Base-by-base conservation (phyloP, 2,113 vertebrate species). In the Upupa epops region DNA sequence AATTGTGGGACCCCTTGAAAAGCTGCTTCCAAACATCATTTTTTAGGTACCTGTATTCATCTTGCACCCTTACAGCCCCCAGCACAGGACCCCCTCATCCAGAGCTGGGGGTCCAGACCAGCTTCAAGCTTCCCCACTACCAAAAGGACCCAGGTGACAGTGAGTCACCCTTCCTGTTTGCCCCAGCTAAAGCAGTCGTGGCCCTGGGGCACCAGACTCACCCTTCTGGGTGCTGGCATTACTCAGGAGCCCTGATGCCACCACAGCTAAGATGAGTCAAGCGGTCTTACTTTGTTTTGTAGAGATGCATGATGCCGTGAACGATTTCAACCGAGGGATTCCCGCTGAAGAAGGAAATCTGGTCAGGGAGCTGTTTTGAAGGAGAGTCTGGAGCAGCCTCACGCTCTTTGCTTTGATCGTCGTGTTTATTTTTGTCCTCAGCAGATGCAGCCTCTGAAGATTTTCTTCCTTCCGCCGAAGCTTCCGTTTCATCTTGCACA, bases 221-320 rank as follows among this genome's bases (percentile, higher is more conserved):
- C 56, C 69, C 93, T 74, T 34, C 87, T 4, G 3, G 79, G 29
- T 28, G 60, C 17, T 1, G 0, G 21, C 28, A n/a, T 34, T 11
- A 54, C 6, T 64, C 70, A 54, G 40, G 9, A 68, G 79, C 36
- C 4, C 28, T 10, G 17, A 3, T 61, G 69, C 88, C 66, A 86
- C 31, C 4, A 3, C 3, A 42, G 69, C 73, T 32, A 2, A 31
- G 31, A 40, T 34, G 5, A 87, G 25, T 6, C n/a, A 71, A 51
- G 11, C 83, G 31, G 74, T 54, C 99, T 98, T 95, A 99, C 99
- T 99, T 99, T 86, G 99, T 99, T 96, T 99, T 99, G 95, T 99
- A 99, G 24, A 99, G 98, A 58, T 99, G 99, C 99, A 99, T 99
- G 82, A 99, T 99, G n/a, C 99, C 99, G 14, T 99, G 99, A 78